Conservation (phyloP, 2,113 vertebrate genomes). For the Meleagris gallopavo region DNA sequence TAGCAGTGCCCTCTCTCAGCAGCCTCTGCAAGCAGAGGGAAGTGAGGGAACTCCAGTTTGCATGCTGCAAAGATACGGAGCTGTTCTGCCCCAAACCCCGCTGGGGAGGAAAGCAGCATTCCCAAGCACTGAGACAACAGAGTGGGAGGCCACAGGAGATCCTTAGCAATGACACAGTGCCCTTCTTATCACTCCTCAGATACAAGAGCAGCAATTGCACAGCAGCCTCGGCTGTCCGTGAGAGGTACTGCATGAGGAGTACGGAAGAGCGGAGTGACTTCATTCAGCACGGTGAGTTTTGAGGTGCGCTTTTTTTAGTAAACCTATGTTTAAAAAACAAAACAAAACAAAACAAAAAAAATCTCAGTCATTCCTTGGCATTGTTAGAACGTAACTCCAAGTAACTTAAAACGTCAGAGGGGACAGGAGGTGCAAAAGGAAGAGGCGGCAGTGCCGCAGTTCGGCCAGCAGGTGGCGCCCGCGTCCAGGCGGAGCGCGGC, state of each 20-base stretch:
- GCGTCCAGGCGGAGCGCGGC: too few relatives aligned
- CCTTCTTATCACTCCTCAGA: background rate
- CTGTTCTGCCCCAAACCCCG: background rate
- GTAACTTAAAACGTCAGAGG: too few relatives aligned
- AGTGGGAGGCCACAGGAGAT: background rate
- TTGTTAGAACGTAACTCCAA: background rate
- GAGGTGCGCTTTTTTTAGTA: background rate
- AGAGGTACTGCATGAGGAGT: background rate
- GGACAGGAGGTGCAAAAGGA: too few relatives aligned
- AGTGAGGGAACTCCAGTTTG: background rate
- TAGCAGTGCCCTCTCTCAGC: background rate
- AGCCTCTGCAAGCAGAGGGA: background rate
- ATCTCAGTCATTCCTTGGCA: rapidly evolving
- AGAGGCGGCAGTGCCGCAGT: too few relatives aligned
- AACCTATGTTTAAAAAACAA: background rate
- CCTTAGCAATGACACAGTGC: background rate
- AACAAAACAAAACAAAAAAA: background rate
- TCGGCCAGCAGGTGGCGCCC: background rate
- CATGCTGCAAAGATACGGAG: background rate
- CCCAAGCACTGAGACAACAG: rapidly evolving
- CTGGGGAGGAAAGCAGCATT: background rate
- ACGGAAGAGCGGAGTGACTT: background rate
- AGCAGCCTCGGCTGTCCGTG: slow-evolving; percentile 35
- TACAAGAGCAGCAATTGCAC: background rate
- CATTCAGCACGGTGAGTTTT: background rate